Base-by-base conservation (phyloP, 2,113 vertebrate genomes). In the Sterna hirundo region DNA sequence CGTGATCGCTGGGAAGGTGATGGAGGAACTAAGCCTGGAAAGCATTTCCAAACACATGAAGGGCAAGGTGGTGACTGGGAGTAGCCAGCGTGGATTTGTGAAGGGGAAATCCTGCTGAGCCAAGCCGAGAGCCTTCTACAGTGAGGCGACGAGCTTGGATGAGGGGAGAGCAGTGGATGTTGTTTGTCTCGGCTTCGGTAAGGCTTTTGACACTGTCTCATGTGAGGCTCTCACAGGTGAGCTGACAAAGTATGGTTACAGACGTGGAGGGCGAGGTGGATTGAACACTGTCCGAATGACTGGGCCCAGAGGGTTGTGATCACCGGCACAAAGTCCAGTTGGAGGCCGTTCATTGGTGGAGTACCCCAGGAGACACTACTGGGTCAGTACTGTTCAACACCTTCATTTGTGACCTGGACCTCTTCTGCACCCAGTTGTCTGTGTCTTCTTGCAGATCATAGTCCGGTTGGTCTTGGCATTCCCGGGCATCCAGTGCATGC, bases 71-170 rank as follows among this genome's bases (percentile, higher is more conserved):
- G 34, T n/a, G 57, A 58, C 4, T n/a, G 57, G 57, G 57, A 34
- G 30, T 34, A 8, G n/a, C 30, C 84, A 70, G 57, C 18, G 22
- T 70, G 69, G 68, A 8, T 29, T 26, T 47, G 68, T 11, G 61
- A 10, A 36, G n/a, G 49, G 44, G 21, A 26, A 19, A 15, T 27
- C 11, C 17, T 46, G 16, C 57, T 27, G 19, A 15, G 11, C 22
- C 32, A 8, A 42, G 65, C 17, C 8, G 12, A 12, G 2, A 4
- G 14, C 42, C 17, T 51, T 34, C 42, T 57, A 1, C 14, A 5
- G 25, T 2, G 60, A 16, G 23, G 42, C 9, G n/a, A 8, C 18
- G 5, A 4, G 34, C 42, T 23, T 2, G 30, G n/a, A 0, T 40
- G 54, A 36, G 32, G 47, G 54, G 18, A 60, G 51, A 14, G 69